These are phyloP conservation scores for Bathynomus jamesi DNA, from an alignment of 1,140 invertebrate genomes.

Conservation along the genomic window DNA sequence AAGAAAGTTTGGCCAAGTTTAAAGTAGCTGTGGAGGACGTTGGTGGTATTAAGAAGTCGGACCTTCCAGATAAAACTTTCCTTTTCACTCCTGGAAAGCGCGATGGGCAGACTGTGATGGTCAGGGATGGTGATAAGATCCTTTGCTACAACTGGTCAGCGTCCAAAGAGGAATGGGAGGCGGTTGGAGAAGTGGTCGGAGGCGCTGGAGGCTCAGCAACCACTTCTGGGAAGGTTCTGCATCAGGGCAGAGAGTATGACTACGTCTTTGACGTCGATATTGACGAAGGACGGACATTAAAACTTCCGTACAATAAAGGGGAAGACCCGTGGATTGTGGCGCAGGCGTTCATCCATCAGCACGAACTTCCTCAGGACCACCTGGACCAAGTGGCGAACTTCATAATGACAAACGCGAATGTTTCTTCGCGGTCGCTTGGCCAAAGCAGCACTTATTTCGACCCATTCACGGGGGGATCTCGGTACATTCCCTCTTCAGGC, in stretches of 20 bases:
- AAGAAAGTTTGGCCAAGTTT: slow-evolving; percentile 58
- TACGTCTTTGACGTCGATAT: slow-evolving; percentile 92
- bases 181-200: slow-evolving; percentile 83
- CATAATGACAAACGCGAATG: slow-evolving; percentile 71
- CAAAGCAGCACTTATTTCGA: slow-evolving; percentile 12
- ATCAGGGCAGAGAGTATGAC: slow-evolving; percentile 82
- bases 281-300: slow-evolving; percentile 77
- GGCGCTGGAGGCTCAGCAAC: slow-evolving; percentile 57
- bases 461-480: slow-evolving; percentile 26
- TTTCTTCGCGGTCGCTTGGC: slow-evolving; percentile 30
- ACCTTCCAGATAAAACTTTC: slow-evolving; percentile 46
- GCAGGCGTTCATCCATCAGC: slow-evolving; percentile 56
- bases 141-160: slow-evolving; percentile 57
- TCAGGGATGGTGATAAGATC: slow-evolving; percentile 62
- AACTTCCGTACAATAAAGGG: slow-evolving; percentile 78
- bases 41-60: slow-evolving; percentile 30
- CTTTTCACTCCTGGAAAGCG: slow-evolving; percentile 65
- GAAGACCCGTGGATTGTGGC: slow-evolving; percentile 60
- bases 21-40: slow-evolving; percentile 48
- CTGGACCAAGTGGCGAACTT: slow-evolving; percentile 94
- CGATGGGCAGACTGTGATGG: slow-evolving; percentile 79
- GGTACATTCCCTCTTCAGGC: slow-evolving; percentile 9
- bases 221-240: slow-evolving; percentile 60
- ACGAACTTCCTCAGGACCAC: slow-evolving; percentile 76
- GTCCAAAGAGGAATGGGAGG: slow-evolving; percentile 63